Evolutionary conservation across 2,888 invertebrate species (phyloP), one percentile per base, ranked within the genome.

Genomic region (Germaria angustata): DNA sequence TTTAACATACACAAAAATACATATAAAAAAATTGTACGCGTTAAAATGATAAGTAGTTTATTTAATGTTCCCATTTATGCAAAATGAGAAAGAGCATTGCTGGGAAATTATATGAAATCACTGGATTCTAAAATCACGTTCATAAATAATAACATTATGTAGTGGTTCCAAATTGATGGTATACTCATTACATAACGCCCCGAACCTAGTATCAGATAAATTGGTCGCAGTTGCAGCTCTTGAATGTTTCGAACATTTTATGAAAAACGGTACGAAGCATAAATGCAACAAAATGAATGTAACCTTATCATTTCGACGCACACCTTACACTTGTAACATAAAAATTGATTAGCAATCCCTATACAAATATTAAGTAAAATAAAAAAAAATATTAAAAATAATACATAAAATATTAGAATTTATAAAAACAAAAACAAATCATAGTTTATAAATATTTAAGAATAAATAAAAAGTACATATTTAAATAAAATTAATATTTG

Each of bases 291-390:
- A n/a, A n/a, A n/a, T n/a, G n/a, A n/a, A n/a, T n/a, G n/a, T n/a
- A n/a, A 68, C 13, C 59, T 57, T 68, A 66, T 51, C 39, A 66
- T 17, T 39, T 36, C 13, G 51, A 9, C 6, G 66, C 39, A 39
- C 24, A 66, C 36, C 20, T 69, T 75, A 84, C 72, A 84, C 59
- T 83, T 80, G 76, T 80, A 83, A 79, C 72, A 75, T 81, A 81
- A 39, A 80, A 83, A 81, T 69, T 81, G 79, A 82, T 76, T 79
- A 79, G 82, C 82, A 82, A 82, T 79, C 53, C 77, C 75, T 82
- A 84, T 80, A 80, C 80, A 84, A 84, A 80, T 53, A 83, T 76
- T 79, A 79, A 53, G 15, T 51, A 61, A 15, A 71, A 75, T 59
- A 61, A 68, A 77, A 17, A 51, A 68, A 77, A 39, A 28, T 28